Evolutionary conservation across 2,113 vertebrate species (phyloP), one percentile per base, ranked within the genome.

Genomic region (Struthidea cinerea): DNA sequence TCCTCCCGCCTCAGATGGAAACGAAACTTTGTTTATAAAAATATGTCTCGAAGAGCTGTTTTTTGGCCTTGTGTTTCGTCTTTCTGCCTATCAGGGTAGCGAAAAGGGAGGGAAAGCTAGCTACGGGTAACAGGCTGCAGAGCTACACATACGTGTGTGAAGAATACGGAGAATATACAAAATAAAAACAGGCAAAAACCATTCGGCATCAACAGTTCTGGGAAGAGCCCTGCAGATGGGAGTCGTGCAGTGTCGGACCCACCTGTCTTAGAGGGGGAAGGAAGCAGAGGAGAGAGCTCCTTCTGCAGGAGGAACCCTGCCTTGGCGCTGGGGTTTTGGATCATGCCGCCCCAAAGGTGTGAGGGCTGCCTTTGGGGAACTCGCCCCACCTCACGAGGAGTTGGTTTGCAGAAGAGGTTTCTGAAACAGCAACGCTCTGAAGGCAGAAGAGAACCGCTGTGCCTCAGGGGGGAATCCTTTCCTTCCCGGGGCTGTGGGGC

Each of bases 191-290:
- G 13, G 12, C 39, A 35, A 55, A 46, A 55, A 6, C 23, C 12
- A 23, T 19, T 20, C 10, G 11, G 32, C 39, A 57, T 49, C n/a
- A 13, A 22, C 5, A 28, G 37, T 53, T 52, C 63, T 47, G 35
- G n/a, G 77, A 49, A 74, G 41, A 88, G 64, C n/a, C 63, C 27
- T 10, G 3, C 0, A 1, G 39, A 21, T 1, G 4, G 53, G n/a
- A 61, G 17, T 13, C 0, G 0, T 21, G 52, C 26, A n/a, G 50
- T 2, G 2, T 5, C 60, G 57, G 77, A 84, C 33, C 28, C 63
- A 35, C 32, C 41, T 2, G 0, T 22, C 24, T 49, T 12, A 28
- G 24, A 73, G 44, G 10, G 17, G 41, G 49, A 57, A 47, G 49
- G 41, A 76, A 23, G 5, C 23, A 88, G 44, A 61, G 24, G 21